A percentile compares a stretch with the other conserved stretches of the same genome.
These are phyloP conservation scores for Pithys albifrons DNA, from an alignment of 2,113 vertebrate species.

Conservation along the genomic window DNA sequence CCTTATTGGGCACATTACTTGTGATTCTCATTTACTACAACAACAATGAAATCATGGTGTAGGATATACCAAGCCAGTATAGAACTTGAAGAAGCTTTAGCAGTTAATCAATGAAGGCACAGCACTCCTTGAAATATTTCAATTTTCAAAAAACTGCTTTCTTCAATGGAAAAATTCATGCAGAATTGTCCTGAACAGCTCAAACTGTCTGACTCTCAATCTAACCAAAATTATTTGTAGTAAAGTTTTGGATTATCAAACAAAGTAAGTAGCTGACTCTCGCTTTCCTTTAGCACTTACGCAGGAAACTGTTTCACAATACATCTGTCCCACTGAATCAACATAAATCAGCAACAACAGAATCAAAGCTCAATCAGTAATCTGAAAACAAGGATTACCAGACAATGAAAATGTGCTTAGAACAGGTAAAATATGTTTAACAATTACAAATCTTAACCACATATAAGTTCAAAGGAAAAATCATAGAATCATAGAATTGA, in stretches of 20 bases:
- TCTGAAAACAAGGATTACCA: background rate
- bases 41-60: background rate
- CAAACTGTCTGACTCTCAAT: background rate
- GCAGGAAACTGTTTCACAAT: background rate
- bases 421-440: background rate
- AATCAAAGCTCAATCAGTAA: background rate
- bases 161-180: background rate
- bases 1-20: background rate
- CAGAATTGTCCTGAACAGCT: background rate
- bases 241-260: background rate
- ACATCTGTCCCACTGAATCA: background rate
- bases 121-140: background rate
- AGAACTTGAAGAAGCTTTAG: background rate
- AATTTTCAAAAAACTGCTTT: background rate
- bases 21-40: background rate
- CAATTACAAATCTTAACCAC: background rate
- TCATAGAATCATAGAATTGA: no score
- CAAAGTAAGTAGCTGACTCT: background rate
- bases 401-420: background rate
- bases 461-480: background rate
- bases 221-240: background rate
- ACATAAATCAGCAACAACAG: background rate
- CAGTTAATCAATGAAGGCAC: background rate
- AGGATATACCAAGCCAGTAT: background rate
- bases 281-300: background rate